These are phyloP conservation scores for Alectura lathami DNA, from an alignment of 2,113 vertebrate species.

Conservation along the genomic window DNA sequence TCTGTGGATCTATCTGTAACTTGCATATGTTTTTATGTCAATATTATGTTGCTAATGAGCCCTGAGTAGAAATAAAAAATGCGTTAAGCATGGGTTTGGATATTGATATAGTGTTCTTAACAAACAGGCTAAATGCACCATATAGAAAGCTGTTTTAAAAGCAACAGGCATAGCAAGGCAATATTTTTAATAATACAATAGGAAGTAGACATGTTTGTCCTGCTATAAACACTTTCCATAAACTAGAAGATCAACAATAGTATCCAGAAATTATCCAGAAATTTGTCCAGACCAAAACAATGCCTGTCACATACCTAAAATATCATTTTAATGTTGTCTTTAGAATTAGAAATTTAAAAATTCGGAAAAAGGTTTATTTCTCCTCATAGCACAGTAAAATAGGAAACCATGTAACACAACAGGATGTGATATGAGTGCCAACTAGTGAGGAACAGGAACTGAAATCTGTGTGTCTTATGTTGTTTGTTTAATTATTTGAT, in stretches of 20 bases:
- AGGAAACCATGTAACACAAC: neutral
- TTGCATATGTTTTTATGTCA: neutral
- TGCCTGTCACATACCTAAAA: neutral
- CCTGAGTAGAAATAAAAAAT: neutral
- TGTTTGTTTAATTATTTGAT: slow-evolving; percentile 42
- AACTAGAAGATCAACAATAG: neutral
- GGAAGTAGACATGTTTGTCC: neutral
- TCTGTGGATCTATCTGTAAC: neutral
- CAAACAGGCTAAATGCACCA: neutral
- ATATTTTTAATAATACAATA: neutral
- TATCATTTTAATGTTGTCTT: neutral
- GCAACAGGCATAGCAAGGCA: neutral
- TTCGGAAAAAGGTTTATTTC: neutral
- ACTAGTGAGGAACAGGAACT: slow-evolving; percentile 42
- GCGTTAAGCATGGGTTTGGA: neutral
- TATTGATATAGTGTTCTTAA: neutral
- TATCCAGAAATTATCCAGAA: neutral
- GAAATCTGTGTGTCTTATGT: neutral
- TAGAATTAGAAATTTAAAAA: neutral
- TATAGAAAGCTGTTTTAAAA: neutral
- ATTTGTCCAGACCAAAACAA: neutral
- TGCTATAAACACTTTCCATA: neutral
- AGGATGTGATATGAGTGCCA: slow-evolving; percentile 4
- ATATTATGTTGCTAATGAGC: neutral
- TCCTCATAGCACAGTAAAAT: neutral